These are phyloP conservation scores for Micromussa lordhowensis DNA, from an alignment of 92 coral and sea anemone species.

Conservation along the genomic window DNA sequence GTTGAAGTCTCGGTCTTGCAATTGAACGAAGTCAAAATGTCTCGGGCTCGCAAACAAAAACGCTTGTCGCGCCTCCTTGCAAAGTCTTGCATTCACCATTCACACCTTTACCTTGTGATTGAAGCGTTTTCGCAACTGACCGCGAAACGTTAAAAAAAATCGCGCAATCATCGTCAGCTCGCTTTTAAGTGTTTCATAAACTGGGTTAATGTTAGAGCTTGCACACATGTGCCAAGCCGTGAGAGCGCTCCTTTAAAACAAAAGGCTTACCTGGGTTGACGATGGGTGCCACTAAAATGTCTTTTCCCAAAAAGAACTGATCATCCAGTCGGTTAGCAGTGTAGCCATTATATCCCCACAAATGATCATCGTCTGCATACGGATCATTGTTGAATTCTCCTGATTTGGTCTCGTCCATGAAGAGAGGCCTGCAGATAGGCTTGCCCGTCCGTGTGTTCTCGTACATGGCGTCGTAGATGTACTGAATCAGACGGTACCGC, in stretches of 20 bases:
- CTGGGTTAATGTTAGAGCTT: too few species aligned
- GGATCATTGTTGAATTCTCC: constrained; percentile 76
- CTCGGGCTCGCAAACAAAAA: too few species aligned
- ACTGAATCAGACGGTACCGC: constrained; percentile 80
- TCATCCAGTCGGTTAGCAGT: constrained; percentile 79
- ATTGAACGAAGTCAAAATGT: too few species aligned
- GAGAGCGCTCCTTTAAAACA: neutral
- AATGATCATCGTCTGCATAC: constrained; percentile 70
- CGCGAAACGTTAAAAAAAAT: too few species aligned
- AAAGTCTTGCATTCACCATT: too few species aligned
- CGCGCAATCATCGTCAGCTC: too few species aligned
- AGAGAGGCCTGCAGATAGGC: constrained; percentile 80
- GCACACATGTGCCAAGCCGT: too few species aligned
- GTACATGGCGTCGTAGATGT: constrained; percentile 85
- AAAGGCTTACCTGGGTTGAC: constrained; percentile 68
- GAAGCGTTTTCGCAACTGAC: too few species aligned
- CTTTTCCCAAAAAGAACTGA: constrained; percentile 79
- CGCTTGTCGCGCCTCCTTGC: too few species aligned
- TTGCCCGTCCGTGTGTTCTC: constrained; percentile 77
- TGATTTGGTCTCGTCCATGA: constrained; percentile 80
- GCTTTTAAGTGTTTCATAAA: too few species aligned
- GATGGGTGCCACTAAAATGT: constrained; percentile 73
- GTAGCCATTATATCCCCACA: constrained; percentile 75
- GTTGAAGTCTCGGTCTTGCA: too few species aligned
- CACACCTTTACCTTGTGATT: too few species aligned